Evolutionary conservation across 2,888 invertebrate species (phyloP).

Genomic region (Steinernema carpocapsae): DNA sequence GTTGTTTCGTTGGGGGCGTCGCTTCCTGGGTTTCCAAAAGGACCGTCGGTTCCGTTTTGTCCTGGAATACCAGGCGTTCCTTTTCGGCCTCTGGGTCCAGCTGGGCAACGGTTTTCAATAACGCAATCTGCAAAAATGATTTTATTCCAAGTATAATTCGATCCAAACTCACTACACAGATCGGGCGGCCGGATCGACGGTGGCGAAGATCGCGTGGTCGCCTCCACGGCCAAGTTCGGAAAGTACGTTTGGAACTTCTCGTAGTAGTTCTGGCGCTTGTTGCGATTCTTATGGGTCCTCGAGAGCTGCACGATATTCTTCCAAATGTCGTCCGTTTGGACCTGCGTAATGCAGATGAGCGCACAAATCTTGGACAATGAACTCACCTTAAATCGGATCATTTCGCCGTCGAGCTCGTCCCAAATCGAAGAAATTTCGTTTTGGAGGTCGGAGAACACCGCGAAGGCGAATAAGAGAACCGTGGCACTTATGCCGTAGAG

Average conservation of each 20-base stretch:
- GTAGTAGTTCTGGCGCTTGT: constrained; percentile 32
- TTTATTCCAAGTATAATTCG: not conserved
- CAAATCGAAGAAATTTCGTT: constrained; percentile 18
- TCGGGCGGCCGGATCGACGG: constrained; percentile 12
- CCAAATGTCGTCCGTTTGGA: constrained; percentile 4
- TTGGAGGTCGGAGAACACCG: constrained; percentile 12
- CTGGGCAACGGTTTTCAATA: not conserved
- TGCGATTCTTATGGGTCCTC: not conserved
- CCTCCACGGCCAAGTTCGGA: constrained; percentile 17
- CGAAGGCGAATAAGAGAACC: not conserved
- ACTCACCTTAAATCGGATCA: not conserved
- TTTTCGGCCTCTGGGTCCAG: not conserved
- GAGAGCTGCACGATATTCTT: not conserved
- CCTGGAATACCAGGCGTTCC: not conserved
- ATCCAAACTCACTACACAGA: constrained; percentile 1
- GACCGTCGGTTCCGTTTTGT: not conserved
- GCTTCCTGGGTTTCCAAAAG: not conserved
- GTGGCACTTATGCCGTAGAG: not conserved
- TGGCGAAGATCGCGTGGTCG: constrained; percentile 7
- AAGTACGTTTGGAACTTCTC: constrained; percentile 26
- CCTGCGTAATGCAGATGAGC: not conserved
- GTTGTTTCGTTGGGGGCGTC: not conserved
- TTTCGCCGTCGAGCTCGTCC: constrained; percentile 9
- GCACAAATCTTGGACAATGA: too few relatives aligned
- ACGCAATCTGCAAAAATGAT: constrained; percentile 7